Evolutionary conservation across 1,140 invertebrate species (phyloP).

Genomic region (Aleiodes sp.): DNA sequence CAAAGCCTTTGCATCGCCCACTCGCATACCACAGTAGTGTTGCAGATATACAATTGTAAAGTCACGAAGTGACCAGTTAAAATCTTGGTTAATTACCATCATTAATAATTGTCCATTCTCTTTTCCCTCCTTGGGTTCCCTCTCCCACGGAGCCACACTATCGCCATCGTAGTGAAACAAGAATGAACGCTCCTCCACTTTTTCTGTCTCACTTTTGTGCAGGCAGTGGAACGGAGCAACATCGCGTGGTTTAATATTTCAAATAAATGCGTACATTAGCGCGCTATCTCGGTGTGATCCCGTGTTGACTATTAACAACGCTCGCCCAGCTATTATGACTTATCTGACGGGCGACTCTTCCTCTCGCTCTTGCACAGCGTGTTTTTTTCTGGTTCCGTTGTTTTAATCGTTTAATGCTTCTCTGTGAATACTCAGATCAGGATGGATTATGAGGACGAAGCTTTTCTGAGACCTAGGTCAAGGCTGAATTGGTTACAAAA

Average conservation of each 20-base stretch:
- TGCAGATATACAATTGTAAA: constrained; percentile 41
- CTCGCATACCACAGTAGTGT: constrained; percentile 30
- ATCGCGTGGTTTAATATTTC: constrained; percentile 60
- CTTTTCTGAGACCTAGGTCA: too few relatives aligned
- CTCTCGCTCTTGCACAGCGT: neutral
- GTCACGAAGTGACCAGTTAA: constrained; percentile 58
- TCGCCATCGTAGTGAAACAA: neutral
- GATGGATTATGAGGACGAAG: too few relatives aligned
- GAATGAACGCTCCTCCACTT: constrained; percentile 4
- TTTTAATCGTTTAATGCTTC: neutral
- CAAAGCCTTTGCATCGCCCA: neutral
- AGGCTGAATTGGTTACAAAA: too few relatives aligned
- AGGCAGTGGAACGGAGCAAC: constrained; percentile 7
- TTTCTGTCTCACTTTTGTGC: neutral
- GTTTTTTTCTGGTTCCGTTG: neutral
- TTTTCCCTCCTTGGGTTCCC: constrained; percentile 20
- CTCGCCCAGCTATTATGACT: constrained; percentile 58
- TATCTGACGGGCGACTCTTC: constrained; percentile 49
- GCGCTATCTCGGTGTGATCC: constrained; percentile 60
- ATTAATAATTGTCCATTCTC: constrained; percentile 59
- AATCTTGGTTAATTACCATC: constrained; percentile 61
- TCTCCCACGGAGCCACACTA: neutral
- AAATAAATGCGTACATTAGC: constrained; percentile 64
- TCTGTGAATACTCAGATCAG: too few relatives aligned
- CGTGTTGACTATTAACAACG: constrained; percentile 62